phyloP scores from a whole-genome alignment of 2,797 vertebrate species.

The Peromyscus eremicus region DNA sequence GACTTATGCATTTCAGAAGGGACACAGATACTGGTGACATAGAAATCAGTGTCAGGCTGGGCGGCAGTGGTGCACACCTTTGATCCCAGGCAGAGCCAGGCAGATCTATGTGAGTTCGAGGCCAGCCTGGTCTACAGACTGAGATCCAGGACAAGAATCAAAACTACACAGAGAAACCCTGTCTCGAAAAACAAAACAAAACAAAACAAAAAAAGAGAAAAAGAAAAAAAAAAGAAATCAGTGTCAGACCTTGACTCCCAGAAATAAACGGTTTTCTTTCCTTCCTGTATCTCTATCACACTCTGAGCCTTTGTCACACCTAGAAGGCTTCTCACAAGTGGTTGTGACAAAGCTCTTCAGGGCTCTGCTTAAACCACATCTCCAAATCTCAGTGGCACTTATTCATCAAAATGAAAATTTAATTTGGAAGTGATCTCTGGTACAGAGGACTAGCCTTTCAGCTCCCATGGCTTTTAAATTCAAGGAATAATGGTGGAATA shows the following conservation, averaged over 20 bases:
- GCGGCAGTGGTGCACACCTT: too few relatives aligned
- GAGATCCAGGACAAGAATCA: too few relatives aligned
- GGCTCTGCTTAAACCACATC: background rate
- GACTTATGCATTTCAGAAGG: background rate
- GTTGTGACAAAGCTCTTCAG: background rate
- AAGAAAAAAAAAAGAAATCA: too few relatives aligned
- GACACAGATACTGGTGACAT: background rate
- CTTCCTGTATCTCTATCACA: background rate
- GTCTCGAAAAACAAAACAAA: too few relatives aligned
- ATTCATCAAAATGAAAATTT: background rate
- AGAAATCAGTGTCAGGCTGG: background rate
- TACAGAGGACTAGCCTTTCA: conserved; percentile 19
- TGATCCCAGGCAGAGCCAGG: too few relatives aligned
- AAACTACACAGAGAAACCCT: too few relatives aligned
- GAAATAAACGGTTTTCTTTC: background rate
- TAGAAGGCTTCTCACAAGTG: background rate
- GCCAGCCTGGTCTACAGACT: too few relatives aligned
- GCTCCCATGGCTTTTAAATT: background rate
- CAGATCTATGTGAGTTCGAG: too few relatives aligned
- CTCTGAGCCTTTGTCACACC: background rate
- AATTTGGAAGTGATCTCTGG: background rate
- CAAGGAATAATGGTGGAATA: background rate
- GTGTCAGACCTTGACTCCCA: background rate
- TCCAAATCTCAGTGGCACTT: background rate
- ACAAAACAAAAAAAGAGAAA: too few relatives aligned